Evolutionary conservation across 2,113 vertebrate species (phyloP).

Genomic region (Epinephelus moara): DNA sequence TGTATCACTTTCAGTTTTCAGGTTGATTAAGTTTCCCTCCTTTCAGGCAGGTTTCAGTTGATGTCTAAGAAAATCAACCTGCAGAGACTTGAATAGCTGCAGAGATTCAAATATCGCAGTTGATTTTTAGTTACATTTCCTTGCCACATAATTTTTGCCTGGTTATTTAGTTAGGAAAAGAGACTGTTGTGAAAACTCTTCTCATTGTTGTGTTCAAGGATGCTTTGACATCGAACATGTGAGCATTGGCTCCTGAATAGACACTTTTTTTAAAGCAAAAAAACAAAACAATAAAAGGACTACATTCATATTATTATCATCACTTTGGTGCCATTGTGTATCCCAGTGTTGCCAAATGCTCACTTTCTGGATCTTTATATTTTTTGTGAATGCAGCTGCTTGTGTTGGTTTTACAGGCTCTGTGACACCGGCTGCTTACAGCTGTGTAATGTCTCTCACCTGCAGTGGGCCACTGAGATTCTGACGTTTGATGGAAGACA

Average conservation of each 20-base stretch:
- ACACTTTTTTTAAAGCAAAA: neutral
- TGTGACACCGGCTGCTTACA: neutral
- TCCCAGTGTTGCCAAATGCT: neutral
- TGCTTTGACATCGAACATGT: neutral
- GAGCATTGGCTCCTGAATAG: neutral
- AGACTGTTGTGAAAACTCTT: neutral
- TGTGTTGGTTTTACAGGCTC: neutral
- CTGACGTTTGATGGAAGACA: neutral
- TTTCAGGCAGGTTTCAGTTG: neutral
- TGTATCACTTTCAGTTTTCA: no score
- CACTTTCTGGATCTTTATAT: neutral
- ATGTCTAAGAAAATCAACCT: neutral
- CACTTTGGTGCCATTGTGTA: neutral
- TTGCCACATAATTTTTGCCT: neutral
- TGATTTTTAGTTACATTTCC: neutral
- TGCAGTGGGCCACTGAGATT: neutral
- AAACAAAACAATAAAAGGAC: neutral
- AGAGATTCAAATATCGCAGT: neutral
- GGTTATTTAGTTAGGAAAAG: neutral
- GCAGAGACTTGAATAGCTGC: neutral
- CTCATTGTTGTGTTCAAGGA: slow-evolving; percentile 12
- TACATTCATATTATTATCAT: neutral
- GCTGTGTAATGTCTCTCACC: neutral
- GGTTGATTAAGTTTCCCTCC: neutral
- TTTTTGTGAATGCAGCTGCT: neutral